Base-by-base conservation (phyloP, 2,113 vertebrate genomes). In the Clarias gariepinus region DNA sequence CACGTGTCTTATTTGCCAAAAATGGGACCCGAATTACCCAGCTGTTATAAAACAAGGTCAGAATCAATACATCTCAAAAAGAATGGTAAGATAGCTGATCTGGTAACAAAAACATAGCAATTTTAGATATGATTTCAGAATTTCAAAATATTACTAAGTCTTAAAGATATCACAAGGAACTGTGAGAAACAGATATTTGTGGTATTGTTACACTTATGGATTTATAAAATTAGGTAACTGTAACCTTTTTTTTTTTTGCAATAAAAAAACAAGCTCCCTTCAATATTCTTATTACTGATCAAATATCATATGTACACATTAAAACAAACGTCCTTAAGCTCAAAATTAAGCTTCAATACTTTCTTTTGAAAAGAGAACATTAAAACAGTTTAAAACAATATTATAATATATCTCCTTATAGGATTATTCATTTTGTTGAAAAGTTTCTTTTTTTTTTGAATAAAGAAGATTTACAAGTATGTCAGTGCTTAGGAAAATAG, bases 401-500 rank as follows among this genome's bases (percentile, higher is more conserved):
- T 81, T 81, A 77, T 55, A 53, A 16, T n/a, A 61, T 60, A 61
- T 53, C 41, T 78, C 6, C 58, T 64, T 25, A 41, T 19, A 52
- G 23, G 36, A 77, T 66, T 28, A 47, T 47, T 73, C 3, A 63
- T 61, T 84, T 76, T 84, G 25, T n/a, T 61, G 25, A 47, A n/a
- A 85, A 18, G 58, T 64, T 85, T 85, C 15, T 58, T 85, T 47
- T 47, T 47, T 47, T 47, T 16, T 18, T 25, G 52, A 80, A 85
- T 61, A 79, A 85, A 78, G 15, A 78, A 77, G 36, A 33, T 60
- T 53, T 66, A 82, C 60, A 82, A 73, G 68, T 83, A 69, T 52
- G 52, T 71, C 81, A 83, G 64, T 86, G 58, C 64, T 79, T 88
- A 78, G 64, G 41, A 74, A 85, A 84, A 81, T 30, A 80, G 47